Evolutionary conservation across 2,113 vertebrate species (phyloP).

Genomic region (Ictalurus punctatus): DNA sequence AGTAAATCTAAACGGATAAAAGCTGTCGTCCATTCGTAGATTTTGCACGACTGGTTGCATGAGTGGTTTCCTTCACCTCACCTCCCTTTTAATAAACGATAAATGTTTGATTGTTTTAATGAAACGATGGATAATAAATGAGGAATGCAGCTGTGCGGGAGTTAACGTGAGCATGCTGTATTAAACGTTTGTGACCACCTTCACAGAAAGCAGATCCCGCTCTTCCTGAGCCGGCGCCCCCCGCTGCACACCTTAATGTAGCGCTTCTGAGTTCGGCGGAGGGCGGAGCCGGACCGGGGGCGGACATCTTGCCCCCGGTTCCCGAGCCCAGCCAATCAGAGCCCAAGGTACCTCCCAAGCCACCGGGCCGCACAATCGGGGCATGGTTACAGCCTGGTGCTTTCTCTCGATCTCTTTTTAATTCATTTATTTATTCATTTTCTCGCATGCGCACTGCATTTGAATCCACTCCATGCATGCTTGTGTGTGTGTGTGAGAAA

Average conservation of each 20-base stretch:
- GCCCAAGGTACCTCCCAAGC: constrained; percentile 88
- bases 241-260: constrained; percentile 86
- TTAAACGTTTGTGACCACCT: constrained; percentile 95
- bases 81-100: not conserved
- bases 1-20: constrained; percentile 62
- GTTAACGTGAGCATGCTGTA: constrained; percentile 67
- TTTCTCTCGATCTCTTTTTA: constrained; percentile 36
- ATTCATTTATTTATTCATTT: not conserved
- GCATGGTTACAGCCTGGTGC: constrained; percentile 52
- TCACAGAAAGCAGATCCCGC: constrained; percentile 98
- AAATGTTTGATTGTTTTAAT: not conserved
- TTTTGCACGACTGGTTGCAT: constrained; percentile 54
- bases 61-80: constrained; percentile 8
- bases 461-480: constrained; percentile 25
- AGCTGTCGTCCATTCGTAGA: constrained; percentile 71
- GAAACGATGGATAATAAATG: not conserved
- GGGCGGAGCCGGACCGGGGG: constrained; percentile 67
- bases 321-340: constrained; percentile 84
- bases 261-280: constrained; percentile 82
- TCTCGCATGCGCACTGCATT: constrained; percentile 71
- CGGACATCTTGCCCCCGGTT: constrained; percentile 78
- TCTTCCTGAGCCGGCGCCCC: constrained; percentile 82
- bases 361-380: constrained; percentile 30
- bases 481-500: constrained; percentile 9
- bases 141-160: constrained; percentile 48